phyloP scores from a whole-genome alignment of 2,113 vertebrate species.

The Piaya cayana region DNA sequence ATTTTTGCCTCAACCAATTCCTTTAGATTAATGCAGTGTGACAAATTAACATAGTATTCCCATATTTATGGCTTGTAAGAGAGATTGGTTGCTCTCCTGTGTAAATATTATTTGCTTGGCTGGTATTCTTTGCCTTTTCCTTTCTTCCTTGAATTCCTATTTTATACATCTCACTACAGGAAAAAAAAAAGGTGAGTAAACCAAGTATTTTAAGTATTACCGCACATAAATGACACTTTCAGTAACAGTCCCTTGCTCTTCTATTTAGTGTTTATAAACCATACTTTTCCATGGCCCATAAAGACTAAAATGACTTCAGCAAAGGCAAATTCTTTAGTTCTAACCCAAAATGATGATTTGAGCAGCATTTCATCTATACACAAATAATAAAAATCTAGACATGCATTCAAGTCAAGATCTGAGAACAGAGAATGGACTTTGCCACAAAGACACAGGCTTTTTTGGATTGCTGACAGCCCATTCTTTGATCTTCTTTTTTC shows the following conservation, averaged over 20 bases:
- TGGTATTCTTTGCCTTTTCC: not conserved
- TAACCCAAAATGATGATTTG: not conserved
- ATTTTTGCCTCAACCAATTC: not conserved
- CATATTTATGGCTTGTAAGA: not conserved
- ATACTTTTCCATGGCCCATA: not conserved
- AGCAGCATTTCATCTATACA: not conserved
- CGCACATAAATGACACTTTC: not conserved
- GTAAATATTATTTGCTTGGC: not conserved
- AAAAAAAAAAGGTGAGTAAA: not conserved
- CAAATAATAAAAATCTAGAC: not conserved
- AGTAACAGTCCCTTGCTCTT: not conserved
- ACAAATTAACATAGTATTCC: not conserved
- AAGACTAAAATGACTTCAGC: not conserved
- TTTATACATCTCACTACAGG: not conserved
- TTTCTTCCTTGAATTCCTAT: not conserved
- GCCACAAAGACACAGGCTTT: not conserved
- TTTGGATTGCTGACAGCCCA: not conserved
- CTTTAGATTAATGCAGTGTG: not conserved
- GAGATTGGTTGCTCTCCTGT: not conserved
- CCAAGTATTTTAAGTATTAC: not conserved
- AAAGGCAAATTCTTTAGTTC: not conserved
- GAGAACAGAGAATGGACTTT: not conserved
- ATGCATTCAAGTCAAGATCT: not conserved
- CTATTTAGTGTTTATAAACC: not conserved
- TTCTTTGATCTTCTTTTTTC: not conserved